Evolutionary conservation across 64 coral and sea anemone genomes (phyloP).

Genomic region (Pocillopora verrucosa): DNA sequence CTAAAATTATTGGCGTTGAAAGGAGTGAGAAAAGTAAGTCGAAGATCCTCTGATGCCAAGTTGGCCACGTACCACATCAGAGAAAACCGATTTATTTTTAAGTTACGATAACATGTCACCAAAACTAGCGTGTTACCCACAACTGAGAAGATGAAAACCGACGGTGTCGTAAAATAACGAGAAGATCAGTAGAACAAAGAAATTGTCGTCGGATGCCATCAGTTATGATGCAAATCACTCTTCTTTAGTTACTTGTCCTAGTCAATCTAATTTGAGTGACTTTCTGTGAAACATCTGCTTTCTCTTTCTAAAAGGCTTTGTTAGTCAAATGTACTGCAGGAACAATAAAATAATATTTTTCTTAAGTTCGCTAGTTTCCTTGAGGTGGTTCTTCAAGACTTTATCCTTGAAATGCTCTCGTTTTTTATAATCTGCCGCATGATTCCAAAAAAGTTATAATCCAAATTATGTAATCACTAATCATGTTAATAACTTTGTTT

Average conservation of each 20-base stretch:
- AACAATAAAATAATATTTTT: no score
- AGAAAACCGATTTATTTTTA: background rate
- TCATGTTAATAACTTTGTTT: no score
- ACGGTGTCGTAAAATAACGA: background rate
- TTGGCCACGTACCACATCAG: constrained; percentile 47
- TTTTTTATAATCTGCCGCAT: no score
- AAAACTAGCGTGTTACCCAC: constrained; percentile 38
- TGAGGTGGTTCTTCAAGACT: no score
- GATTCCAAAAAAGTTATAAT: no score
- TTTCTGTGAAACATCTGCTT: no score
- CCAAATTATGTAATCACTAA: no score
- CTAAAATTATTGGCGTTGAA: constrained; percentile 20
- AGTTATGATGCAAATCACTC: background rate
- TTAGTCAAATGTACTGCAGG: no score
- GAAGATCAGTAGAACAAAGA: background rate
- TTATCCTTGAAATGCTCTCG: no score
- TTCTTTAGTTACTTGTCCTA: background rate
- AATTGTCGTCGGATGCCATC: background rate
- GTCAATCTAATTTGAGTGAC: no score
- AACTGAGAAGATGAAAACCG: background rate
- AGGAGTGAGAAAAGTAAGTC: constrained; percentile 45
- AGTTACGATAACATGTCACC: constrained; percentile 3
- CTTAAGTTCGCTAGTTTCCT: no score
- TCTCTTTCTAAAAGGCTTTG: background rate
- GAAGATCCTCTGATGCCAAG: constrained; percentile 54